phyloP scores from a whole-genome alignment of 2,113 vertebrate genomes.

The Burhinus bistriatus region DNA sequence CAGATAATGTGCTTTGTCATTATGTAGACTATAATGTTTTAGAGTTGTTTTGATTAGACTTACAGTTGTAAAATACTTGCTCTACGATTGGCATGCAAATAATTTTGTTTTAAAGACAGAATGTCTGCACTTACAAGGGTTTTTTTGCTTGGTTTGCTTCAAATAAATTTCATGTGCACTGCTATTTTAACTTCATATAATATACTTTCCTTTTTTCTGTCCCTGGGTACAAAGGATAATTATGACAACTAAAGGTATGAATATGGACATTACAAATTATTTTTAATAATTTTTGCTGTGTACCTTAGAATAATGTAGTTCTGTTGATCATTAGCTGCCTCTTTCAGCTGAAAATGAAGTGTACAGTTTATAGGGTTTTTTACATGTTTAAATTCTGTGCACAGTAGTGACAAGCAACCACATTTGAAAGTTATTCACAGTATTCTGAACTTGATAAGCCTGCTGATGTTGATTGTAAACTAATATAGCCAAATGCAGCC shows the following conservation, averaged over 20 bases:
- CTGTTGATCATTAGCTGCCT: neutral
- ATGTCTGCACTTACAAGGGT: neutral
- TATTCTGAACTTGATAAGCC: neutral
- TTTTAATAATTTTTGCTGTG: neutral
- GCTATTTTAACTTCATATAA: neutral
- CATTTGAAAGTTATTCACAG: neutral
- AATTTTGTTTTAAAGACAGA: neutral
- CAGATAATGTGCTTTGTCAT: neutral
- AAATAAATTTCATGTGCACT: neutral
- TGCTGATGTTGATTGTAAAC: neutral
- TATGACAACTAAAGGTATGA: neutral
- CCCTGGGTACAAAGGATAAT: neutral
- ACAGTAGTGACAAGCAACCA: neutral
- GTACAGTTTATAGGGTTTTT: neutral
- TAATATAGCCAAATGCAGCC: neutral
- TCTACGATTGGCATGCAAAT: neutral
- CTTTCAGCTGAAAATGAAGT: constrained; percentile 10
- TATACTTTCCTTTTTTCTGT: neutral
- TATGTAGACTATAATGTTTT: neutral
- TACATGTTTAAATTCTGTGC: neutral
- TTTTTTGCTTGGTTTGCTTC: neutral
- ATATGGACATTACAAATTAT: neutral
- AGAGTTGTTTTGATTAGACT: neutral
- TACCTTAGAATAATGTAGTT: neutral
- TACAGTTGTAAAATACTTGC: neutral